Base-by-base conservation (phyloP, 2,888 invertebrate species). In the Anthrax anthrax region DNA sequence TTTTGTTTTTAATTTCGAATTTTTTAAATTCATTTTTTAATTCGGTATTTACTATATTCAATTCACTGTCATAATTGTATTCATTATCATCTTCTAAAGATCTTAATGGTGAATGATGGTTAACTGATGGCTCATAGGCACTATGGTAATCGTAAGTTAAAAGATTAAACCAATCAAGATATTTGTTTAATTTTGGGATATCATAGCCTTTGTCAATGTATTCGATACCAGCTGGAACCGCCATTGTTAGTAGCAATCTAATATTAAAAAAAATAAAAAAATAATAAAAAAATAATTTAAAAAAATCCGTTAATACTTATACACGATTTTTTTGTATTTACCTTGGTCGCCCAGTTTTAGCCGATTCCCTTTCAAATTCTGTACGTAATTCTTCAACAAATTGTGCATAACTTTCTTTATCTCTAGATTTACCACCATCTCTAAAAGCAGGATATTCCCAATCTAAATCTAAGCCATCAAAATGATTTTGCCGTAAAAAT, bases 151-250 rank as follows among this genome's bases (percentile, higher is more conserved):
- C 92, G 67, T 92, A 92, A 4, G 88, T 84, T 29, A 92, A 70
- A 50, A 92, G 74, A 69, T 92, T 92, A 74, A 92, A 84, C 78
- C 92, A 92, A 69, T 92, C 92, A 55, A 91, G 70, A 64, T 90
- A 81, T 80, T 81, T 82, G 64, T 88, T 87, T 47, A 95, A 70
- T 56, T 83, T 83, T 50, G 84, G 83, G 47, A 95, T 77, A 58
- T 95, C 92, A 63, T 90, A 95, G 51, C 94, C 94, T 62, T 91
- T 89, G 61, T 90, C 84, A 54, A 94, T 85, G 61, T 91, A 90
- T 62, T 92, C 89, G 55, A 88, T 84, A 18, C 92, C 92, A 2
- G 92, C 92, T 0, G 92, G 92, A 29, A 94, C 89, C 13, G 94
- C 94, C 83, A 94, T 90, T 8, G 94, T 89, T 17, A 95, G 70